Evolutionary conservation across 2,888 invertebrate species (phyloP).

Genomic region (Tortricodes alternella): DNA sequence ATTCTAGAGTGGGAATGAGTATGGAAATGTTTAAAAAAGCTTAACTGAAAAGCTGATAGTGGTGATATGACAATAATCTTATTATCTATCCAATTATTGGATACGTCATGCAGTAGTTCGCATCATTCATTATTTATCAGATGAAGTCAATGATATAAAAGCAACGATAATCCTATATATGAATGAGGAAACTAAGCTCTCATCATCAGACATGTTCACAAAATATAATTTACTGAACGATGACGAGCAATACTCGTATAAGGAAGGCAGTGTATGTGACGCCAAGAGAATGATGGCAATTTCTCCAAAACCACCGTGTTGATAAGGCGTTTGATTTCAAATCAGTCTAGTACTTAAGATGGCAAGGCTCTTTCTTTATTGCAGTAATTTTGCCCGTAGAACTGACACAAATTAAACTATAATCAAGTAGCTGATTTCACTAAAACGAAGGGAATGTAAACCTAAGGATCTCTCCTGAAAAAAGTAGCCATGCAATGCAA

Average conservation of each 20-base stretch:
- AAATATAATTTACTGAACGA: neutral
- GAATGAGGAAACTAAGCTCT: neutral
- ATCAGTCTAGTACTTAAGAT: neutral
- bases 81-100: too few relatives aligned
- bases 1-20: too few relatives aligned
- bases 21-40: too few relatives aligned
- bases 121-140: neutral
- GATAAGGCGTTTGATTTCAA: neutral
- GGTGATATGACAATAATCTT: too few relatives aligned
- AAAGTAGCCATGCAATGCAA: too few relatives aligned
- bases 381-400: too few relatives aligned
- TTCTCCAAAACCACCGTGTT: neutral
- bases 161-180: neutral
- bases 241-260: neutral
- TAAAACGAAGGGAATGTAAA: too few relatives aligned
- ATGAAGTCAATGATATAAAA: neutral
- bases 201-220: neutral
- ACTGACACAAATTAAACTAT: too few relatives aligned
- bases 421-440: too few relatives aligned
- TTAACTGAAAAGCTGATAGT: too few relatives aligned
- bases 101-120: neutral
- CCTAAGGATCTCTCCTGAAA: too few relatives aligned
- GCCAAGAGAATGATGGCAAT: neutral
- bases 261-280: neutral
- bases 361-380: neutral